A percentile compares a stretch with the other conserved stretches of the same genome.
phyloP scores from a whole-genome alignment of 2,797 vertebrate genomes.

The Luscinia luscinia region DNA sequence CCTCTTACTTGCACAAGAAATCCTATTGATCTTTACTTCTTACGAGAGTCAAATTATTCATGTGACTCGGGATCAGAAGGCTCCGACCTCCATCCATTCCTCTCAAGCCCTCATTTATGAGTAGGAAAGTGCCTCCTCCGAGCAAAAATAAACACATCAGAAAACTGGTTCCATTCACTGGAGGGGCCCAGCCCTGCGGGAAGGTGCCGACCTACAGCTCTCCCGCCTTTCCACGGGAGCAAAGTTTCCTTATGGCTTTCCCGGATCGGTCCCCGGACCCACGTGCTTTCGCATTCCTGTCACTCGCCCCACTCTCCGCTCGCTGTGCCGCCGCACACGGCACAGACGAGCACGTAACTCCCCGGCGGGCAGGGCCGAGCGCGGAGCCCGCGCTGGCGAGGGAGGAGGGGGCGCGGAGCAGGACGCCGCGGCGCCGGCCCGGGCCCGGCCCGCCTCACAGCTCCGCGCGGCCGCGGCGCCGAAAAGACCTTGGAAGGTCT shows the following conservation, averaged over 20 bases:
- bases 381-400: too few species aligned
- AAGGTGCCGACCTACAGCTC: background rate
- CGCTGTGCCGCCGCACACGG: fast-evolving
- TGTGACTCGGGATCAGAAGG: conserved; percentile 30
- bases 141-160: conserved; percentile 7
- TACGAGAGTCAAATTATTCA: background rate
- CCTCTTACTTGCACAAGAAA: conserved; percentile 19
- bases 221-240: background rate
- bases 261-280: background rate
- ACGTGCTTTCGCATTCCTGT: background rate
- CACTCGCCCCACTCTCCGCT: background rate
- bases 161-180: background rate
- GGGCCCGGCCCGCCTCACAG: background rate
- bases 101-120: background rate
- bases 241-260: background rate
- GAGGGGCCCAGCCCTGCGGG: background rate
- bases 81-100: background rate
- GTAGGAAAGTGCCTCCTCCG: background rate
- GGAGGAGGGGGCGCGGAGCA: background rate
- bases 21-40: conserved; percentile 24
- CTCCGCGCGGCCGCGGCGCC: conserved; percentile 1
- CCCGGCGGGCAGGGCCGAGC: background rate
- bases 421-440: background rate
- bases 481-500: conserved; percentile 92
- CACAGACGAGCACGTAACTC: fast-evolving